phyloP scores from a whole-genome alignment of 2,888 invertebrate species.

The Biston betularia region DNA sequence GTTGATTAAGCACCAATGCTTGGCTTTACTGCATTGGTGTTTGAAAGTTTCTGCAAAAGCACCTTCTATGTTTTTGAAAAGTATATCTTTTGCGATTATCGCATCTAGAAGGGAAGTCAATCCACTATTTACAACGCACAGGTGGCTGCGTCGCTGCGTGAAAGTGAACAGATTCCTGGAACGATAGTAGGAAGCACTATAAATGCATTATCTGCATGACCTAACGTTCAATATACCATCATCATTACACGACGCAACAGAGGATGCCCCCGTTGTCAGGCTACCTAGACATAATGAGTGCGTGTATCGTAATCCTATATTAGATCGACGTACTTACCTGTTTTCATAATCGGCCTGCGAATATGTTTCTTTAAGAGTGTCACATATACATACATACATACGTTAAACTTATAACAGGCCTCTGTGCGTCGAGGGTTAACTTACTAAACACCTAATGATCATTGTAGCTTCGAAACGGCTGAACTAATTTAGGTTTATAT shows the following conservation, averaged over 20 bases:
- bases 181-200: constrained; percentile 59
- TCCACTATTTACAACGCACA: constrained; percentile 8
- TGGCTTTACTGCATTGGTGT: too few species aligned
- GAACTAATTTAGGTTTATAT: too few species aligned
- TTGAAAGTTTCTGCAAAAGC: background rate
- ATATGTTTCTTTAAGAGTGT: too few species aligned
- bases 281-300: constrained; percentile 16
- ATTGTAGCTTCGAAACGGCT: background rate
- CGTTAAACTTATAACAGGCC: too few species aligned
- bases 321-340: constrained; percentile 7
- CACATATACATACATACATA: too few species aligned
- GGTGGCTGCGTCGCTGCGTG: constrained; percentile 55
- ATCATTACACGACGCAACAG: constrained; percentile 63
- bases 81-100: constrained; percentile 26
- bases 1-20: too few species aligned
- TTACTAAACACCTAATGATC: too few species aligned
- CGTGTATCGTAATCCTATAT: constrained; percentile 23
- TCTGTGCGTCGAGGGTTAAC: too few species aligned
- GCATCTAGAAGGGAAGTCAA: constrained; percentile 38
- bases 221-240: constrained; percentile 57
- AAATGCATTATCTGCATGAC: constrained; percentile 58
- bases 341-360: constrained; percentile 10
- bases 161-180: constrained; percentile 69
- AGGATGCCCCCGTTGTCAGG: constrained; percentile 49
- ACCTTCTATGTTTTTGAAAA: too few species aligned